phyloP scores from a whole-genome alignment of 1,140 invertebrate genomes.

The Drepana arcuata region DNA sequence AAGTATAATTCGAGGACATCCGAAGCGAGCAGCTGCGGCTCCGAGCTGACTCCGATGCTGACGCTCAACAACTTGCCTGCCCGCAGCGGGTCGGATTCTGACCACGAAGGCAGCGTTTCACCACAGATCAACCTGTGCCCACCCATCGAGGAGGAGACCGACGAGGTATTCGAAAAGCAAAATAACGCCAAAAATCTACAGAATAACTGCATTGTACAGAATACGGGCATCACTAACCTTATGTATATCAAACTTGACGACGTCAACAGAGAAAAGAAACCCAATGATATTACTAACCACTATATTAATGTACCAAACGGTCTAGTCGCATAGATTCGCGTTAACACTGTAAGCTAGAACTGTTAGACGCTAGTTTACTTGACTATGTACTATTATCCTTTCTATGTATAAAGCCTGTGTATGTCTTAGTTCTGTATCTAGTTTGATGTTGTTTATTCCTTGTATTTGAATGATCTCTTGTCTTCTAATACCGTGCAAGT shows the following conservation, averaged over 20 bases:
- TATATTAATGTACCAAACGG: slow-evolving; percentile 55
- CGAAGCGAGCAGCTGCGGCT: slow-evolving; percentile 56
- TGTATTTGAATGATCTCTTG: no score
- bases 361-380: no score
- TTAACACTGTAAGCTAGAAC: slow-evolving; percentile 8
- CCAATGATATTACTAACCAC: slow-evolving; percentile 40
- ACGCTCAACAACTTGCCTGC: slow-evolving; percentile 52
- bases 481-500: no score
- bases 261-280: slow-evolving; percentile 47
- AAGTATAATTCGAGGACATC: slow-evolving; percentile 30
- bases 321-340: slow-evolving; percentile 59
- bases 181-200: slow-evolving; percentile 78
- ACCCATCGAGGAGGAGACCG: slow-evolving; percentile 42
- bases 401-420: no score
- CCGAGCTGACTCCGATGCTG: slow-evolving; percentile 75
- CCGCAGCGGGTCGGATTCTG: slow-evolving; percentile 53
- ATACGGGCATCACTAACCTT: slow-evolving; percentile 64
- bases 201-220: slow-evolving; percentile 71
- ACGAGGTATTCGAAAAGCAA: slow-evolving; percentile 67
- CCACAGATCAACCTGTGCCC: slow-evolving; percentile 45
- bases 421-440: no score
- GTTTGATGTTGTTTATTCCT: no score
- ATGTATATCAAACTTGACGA: slow-evolving; percentile 45
- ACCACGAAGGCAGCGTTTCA: slow-evolving; percentile 46
- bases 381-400: no score